phyloP scores from a whole-genome alignment of 2,113 vertebrate species.

The Rhipidura dahli region DNA sequence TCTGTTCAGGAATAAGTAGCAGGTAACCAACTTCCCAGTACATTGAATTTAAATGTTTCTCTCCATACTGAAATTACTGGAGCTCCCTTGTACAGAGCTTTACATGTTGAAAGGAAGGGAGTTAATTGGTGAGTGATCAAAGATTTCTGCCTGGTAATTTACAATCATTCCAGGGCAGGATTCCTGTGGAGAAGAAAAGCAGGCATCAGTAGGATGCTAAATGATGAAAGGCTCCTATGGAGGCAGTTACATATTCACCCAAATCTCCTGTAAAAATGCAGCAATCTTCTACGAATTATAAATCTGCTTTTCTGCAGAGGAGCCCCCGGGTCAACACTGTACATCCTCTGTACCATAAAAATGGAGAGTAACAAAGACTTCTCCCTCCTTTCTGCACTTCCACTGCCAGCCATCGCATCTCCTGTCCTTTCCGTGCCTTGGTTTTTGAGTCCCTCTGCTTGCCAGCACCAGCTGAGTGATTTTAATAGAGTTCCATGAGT shows the following conservation, averaged over 20 bases:
- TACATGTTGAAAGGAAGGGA: background rate
- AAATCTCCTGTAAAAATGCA: background rate
- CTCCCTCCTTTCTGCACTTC: background rate
- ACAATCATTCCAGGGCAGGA: background rate
- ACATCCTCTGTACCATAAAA: background rate
- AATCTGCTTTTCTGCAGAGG: background rate
- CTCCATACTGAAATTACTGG: background rate
- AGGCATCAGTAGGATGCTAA: constrained; percentile 23
- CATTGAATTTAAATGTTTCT: background rate
- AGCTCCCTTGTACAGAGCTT: background rate
- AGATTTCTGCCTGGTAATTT: constrained; percentile 49
- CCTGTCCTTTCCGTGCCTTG: background rate
- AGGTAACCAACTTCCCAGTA: background rate
- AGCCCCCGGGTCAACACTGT: background rate
- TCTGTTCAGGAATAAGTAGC: background rate
- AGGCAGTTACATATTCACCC: background rate
- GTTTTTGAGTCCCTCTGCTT: background rate
- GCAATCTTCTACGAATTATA: background rate
- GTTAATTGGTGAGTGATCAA: constrained; percentile 46
- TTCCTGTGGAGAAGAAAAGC: constrained; percentile 29
- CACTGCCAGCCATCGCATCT: background rate
- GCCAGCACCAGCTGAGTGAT: background rate
- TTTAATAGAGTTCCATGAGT: background rate
- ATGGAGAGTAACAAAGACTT: background rate
- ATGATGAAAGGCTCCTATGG: constrained; percentile 1